phyloP scores from a whole-genome alignment of 2,113 vertebrate species.

The Blennius ocellaris region DNA sequence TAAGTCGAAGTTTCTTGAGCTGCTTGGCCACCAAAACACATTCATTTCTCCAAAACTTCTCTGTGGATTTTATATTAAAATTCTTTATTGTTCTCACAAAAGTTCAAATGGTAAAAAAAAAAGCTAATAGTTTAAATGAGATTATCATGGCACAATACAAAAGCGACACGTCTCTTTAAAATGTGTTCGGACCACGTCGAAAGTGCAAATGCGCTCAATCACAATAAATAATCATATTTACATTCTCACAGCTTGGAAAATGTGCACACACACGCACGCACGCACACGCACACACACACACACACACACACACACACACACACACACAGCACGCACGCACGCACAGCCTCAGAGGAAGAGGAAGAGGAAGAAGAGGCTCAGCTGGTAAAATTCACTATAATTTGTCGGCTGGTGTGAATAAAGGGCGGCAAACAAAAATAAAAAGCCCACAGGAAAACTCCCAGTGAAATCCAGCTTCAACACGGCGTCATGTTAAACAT shows the following conservation, averaged over 20 bases:
- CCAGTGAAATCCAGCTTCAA: no score
- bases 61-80: conserved; percentile 57
- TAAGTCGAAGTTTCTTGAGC: no score
- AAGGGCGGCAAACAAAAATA: background rate
- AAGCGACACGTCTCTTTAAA: conserved; percentile 9
- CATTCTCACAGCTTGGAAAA: conserved; percentile 48
- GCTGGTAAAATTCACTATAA: conserved; percentile 17
- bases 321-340: conserved; percentile 38
- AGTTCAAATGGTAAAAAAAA: conserved; percentile 23
- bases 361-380: conserved; percentile 38
- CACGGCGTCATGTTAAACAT: no score
- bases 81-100: conserved; percentile 48
- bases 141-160: conserved; percentile 40
- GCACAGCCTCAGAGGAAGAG: conserved; percentile 29
- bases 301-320: conserved; percentile 42
- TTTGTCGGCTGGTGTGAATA: background rate
- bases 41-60: no score
- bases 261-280: conserved; percentile 5
- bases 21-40: no score
- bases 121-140: conserved; percentile 10
- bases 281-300: conserved; percentile 44
- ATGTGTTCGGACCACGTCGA: conserved; percentile 30
- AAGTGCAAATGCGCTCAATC: conserved; percentile 69
- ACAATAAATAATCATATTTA: conserved; percentile 63
- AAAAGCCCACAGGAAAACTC: background rate